Evolutionary conservation across 1,140 invertebrate genomes (phyloP), one percentile per base, ranked within the genome.

Genomic region (Cylas formicarius): DNA sequence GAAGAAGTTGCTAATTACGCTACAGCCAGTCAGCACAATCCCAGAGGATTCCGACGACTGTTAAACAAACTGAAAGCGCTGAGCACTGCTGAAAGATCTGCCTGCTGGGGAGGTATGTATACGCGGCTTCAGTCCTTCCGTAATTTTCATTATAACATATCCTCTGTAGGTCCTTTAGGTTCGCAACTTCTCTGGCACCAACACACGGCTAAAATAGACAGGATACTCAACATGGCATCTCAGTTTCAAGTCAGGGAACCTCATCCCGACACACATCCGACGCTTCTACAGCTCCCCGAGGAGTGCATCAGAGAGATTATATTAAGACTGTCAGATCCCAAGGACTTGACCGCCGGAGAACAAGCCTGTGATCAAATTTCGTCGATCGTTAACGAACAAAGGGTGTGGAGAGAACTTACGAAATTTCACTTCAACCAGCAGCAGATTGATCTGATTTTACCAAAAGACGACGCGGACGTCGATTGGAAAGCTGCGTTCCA

Each of bases 231-330:
- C 44, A 87, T 90, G 56, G 84, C 90, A 11, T 79, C 81, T 48
- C 77, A 78, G 51, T 88, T 92, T 50, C 72, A 80, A 52, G 86
- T 88, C 45, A 74, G 75, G 44, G 82, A 82, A 73, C 84, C 88
- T 13, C 80, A 82, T 55, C 84, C 88, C 45, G 82, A 90, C 64
- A 81, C 83, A 39, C 76, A 79, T 56, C 82, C 86, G 7, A 87
- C 86, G 57, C 77, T 97, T 57, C 76, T 87, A 27, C 86, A 97
- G 63, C 71, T 99, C 32, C 95, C 95, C 14, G 82, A 89, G 58
- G 95, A 97, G 65, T 90, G 92, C 59, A 77, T 97, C 24, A 77
- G 92, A 26, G 85, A 93, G 65, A 88, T 99, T 36, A 74, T 98
- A 32, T 67, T 90, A 9, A 78, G 90, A 60, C 77, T 98, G 55